Evolutionary conservation across 1,140 invertebrate genomes (phyloP), one percentile per base, ranked within the genome.

Genomic region (Eubasilissa regina): DNA sequence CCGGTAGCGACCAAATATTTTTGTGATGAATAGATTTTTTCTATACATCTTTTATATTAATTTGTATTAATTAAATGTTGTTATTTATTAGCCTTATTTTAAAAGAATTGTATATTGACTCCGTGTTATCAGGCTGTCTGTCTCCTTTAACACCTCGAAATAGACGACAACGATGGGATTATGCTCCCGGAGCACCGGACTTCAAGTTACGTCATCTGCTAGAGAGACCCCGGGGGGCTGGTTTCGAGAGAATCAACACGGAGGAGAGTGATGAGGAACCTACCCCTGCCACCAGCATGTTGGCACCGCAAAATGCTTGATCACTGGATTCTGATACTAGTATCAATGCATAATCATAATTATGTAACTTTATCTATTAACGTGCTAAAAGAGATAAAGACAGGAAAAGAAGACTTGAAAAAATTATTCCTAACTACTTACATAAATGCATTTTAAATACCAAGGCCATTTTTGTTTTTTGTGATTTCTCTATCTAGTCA

Each of bases 211-310:
- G 88, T 0, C 84, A 87, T 1, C 82, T 89, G 72, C 80, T 89
- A 64, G 88, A 89, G 66, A 78, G 88, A 44, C 82, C 80, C 45
- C 84, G 88, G 15, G 86, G 87, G n/a, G 79, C 82, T 43, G 82
- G 82, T 6, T 89, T 89, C 83, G 88, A 86, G 9, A 84, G 88
- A 35, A 87, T 89, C 15, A 87, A 87, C 77, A 88, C 88, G 0
- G 88, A 89, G 56, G 88, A 89, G 83, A 88, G 87, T 7, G 88
- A 89, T 44, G 88, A 89, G 60, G 88, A 89, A 55, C 87, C 88
- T 0, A 86, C 87, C 62, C 88, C 88, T 1, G 78, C 80, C 15
- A 83, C 82, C 17, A 83, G 80, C 48, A 89, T 89, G 88, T 75
- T 89, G 81, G 88, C 86, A 10, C 83, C 85, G 4, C 85, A 84